phyloP scores from a whole-genome alignment of 2,888 invertebrate species.

The Mayetiola destructor region DNA sequence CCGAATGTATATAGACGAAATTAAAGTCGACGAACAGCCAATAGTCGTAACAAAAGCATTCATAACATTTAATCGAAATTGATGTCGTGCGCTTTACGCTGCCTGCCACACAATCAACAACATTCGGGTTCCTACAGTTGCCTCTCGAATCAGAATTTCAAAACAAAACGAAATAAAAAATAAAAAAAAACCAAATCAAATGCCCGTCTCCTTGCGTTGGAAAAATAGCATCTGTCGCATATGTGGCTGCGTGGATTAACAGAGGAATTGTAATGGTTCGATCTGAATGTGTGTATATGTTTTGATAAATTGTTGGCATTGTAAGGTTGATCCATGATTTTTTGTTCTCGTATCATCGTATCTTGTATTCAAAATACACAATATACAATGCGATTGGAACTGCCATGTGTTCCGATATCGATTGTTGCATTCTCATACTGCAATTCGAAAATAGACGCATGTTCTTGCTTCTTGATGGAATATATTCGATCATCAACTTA shows the following conservation, averaged over 20 bases:
- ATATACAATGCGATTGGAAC: too few species aligned
- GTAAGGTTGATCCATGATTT: not conserved
- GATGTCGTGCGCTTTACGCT: not conserved
- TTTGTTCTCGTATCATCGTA: not conserved
- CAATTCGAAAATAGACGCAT: not conserved
- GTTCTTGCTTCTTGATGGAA: not conserved
- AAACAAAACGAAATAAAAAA: not conserved
- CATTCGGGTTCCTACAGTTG: not conserved
- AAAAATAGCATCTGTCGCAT: not conserved
- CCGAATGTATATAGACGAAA: too few species aligned
- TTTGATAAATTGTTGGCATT: constrained; percentile 1
- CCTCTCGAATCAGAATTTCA: not conserved
- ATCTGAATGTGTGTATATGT: not conserved
- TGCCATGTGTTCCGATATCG: constrained; percentile 8
- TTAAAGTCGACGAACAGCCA: too few species aligned
- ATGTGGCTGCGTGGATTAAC: not conserved
- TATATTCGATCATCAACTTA: not conserved
- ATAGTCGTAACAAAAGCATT: constrained; percentile 11
- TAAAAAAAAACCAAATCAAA: not conserved
- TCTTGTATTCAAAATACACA: too few species aligned
- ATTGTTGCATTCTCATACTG: not conserved
- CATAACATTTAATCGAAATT: constrained; percentile 12
- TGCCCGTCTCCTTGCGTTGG: not conserved
- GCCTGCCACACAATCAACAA: not conserved
- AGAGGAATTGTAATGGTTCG: not conserved